phyloP scores from a whole-genome alignment of 1,140 invertebrate species.

The Kradibia gibbosae region DNA sequence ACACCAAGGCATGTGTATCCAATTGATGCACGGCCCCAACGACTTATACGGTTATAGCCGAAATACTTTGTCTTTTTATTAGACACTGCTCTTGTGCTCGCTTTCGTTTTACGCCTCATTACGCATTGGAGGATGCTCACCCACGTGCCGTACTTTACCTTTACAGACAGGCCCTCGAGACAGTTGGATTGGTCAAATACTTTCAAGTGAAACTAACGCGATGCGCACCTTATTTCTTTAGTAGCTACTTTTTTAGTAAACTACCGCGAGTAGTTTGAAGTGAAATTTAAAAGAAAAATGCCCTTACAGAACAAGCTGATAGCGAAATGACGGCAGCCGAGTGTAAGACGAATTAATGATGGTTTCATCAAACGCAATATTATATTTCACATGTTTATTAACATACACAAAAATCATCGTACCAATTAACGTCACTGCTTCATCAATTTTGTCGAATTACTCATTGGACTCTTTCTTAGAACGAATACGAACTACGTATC shows the following conservation, averaged over 20 bases:
- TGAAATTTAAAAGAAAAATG: no score
- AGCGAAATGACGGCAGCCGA: no score
- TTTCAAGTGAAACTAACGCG: no score
- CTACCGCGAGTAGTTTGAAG: no score
- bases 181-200: no score
- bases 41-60: background rate
- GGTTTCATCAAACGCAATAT: background rate
- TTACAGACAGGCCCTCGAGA: no score
- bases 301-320: no score
- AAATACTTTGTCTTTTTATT: background rate
- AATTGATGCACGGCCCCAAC: conserved; percentile 28
- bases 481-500: conserved; percentile 17
- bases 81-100: background rate
- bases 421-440: conserved; percentile 20
- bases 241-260: no score
- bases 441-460: conserved; percentile 40
- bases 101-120: background rate
- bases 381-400: background rate
- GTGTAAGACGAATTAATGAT: background rate
- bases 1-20: conserved; percentile 9
- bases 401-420: background rate
- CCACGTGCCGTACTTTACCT: no score
- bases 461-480: conserved; percentile 8
- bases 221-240: no score
- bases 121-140: no score